Percentiles rank a stretch among this genome's conserved stretches.
Evolutionary conservation across 2,888 invertebrate species (phyloP).

Genomic region (Gortyna flavago): DNA sequence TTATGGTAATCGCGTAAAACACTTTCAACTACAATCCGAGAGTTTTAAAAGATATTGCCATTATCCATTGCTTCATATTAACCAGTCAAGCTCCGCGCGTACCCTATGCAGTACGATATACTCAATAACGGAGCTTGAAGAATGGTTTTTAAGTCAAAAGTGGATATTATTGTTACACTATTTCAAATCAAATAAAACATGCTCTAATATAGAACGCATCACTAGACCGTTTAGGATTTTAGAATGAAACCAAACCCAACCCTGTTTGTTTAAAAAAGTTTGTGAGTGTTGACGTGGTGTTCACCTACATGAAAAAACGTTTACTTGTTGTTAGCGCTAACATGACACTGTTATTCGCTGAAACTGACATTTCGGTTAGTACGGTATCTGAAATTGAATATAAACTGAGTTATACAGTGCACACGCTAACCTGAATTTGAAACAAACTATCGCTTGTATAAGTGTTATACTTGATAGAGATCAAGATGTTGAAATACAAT

Average conservation of each 20-base stretch:
- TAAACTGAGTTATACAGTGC: background rate
- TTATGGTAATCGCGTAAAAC: too few relatives aligned
- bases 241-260: background rate
- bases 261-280: background rate
- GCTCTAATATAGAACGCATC: background rate
- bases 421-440: background rate
- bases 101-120: too few relatives aligned
- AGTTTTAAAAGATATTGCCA: background rate
- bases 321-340: background rate
- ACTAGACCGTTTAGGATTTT: background rate
- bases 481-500: background rate
- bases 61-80: background rate
- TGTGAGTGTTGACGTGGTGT: background rate
- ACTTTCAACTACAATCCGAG: too few relatives aligned
- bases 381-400: background rate
- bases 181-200: background rate
- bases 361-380: background rate
- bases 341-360: background rate
- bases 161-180: background rate
- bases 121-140: too few relatives aligned
- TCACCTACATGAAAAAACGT: background rate
- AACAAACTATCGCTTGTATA: background rate
- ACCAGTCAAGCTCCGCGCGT: too few relatives aligned
- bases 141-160: background rate
- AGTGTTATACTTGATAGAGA: background rate